These are phyloP conservation scores for Ondatra zibethicus DNA, from an alignment of 2,113 vertebrate species.

Conservation along the genomic window DNA sequence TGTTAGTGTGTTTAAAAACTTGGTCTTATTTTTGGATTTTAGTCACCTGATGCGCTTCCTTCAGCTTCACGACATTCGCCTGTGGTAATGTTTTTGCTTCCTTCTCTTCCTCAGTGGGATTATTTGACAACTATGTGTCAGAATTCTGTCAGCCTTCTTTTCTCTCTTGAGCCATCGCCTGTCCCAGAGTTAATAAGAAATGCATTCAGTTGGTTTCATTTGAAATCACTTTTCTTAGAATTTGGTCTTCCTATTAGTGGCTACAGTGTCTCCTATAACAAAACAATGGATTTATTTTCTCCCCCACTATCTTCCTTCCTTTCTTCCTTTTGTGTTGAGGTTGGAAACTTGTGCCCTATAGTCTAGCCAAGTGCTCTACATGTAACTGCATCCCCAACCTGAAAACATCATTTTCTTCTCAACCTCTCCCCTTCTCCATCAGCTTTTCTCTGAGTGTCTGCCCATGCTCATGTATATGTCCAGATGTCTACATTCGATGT, in stretches of 20 bases:
- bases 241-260: not conserved
- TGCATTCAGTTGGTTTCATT: not conserved
- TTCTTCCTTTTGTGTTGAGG: not conserved
- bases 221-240: constrained; percentile 40
- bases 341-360: no score
- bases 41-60: not conserved
- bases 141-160: constrained; percentile 34
- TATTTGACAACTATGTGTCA: constrained; percentile 16
- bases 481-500: no score
- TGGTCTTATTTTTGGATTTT: constrained; percentile 22
- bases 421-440: not conserved
- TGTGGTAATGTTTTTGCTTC: not conserved
- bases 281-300: not conserved
- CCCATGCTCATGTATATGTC: not conserved
- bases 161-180: not conserved
- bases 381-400: not conserved
- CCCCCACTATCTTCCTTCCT: not conserved
- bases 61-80: not conserved
- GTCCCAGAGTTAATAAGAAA: constrained; percentile 6
- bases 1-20: constrained; percentile 27
- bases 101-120: not conserved
- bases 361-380: not conserved
- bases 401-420: not conserved
- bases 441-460: not conserved
- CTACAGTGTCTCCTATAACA: not conserved